phyloP scores from a whole-genome alignment of 2,888 invertebrate species.

The Chironomus tentans region DNA sequence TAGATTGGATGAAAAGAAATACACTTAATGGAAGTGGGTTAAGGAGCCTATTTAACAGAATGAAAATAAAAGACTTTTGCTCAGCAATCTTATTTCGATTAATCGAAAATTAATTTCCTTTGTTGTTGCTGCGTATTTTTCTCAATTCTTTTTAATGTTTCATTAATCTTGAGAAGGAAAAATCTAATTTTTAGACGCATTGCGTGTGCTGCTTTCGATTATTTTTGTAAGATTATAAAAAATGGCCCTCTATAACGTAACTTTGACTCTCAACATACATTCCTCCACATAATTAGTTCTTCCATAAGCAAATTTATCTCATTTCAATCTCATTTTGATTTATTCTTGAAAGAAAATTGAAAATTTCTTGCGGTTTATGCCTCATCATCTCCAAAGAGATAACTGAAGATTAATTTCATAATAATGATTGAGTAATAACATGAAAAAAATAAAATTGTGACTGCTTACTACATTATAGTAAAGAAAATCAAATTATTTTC shows the following conservation, averaged over 20 bases:
- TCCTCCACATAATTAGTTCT: neutral
- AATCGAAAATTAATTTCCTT: too few relatives aligned
- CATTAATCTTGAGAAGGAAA: too few relatives aligned
- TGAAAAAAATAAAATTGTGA: neutral
- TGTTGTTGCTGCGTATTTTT: too few relatives aligned
- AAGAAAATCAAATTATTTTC: neutral
- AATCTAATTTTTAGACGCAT: too few relatives aligned
- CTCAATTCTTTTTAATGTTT: too few relatives aligned
- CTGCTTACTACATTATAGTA: neutral
- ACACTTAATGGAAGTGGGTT: neutral
- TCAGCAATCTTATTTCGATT: too few relatives aligned
- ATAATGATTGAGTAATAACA: neutral
- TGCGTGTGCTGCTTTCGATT: too few relatives aligned
- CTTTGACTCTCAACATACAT: neutral
- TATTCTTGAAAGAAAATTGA: neutral
- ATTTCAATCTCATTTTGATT: neutral
- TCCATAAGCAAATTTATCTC: neutral
- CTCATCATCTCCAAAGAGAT: neutral
- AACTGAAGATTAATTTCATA: neutral
- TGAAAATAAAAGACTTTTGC: neutral
- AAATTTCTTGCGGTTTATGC: neutral
- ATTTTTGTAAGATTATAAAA: too few relatives aligned
- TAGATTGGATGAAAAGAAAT: neutral
- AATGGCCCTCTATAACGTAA: too few relatives aligned
- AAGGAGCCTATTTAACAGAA: neutral